Evolutionary conservation across 2,113 vertebrate genomes (phyloP).

Genomic region (Sander lucioperca): DNA sequence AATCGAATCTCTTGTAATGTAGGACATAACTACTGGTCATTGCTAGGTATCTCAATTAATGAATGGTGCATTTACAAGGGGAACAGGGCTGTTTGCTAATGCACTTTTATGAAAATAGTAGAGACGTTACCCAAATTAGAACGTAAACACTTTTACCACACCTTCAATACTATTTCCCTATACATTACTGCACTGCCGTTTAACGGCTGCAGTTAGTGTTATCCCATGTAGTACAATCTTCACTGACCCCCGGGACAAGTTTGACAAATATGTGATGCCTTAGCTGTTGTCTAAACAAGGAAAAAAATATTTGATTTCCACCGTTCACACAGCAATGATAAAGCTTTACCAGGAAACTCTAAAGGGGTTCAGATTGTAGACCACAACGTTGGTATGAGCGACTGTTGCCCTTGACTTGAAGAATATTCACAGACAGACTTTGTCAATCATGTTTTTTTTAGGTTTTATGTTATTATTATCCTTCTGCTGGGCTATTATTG

Average conservation of each 20-base stretch:
- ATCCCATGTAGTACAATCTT: constrained; percentile 11
- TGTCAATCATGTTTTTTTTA: constrained; percentile 58
- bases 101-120: constrained; percentile 61
- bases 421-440: constrained; percentile 68
- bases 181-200: constrained; percentile 27
- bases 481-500: constrained; percentile 53
- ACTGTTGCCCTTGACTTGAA: constrained; percentile 32
- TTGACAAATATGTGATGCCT: constrained; percentile 42
- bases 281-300: constrained; percentile 32
- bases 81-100: constrained; percentile 53
- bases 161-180: constrained; percentile 35
- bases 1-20: constrained; percentile 48
- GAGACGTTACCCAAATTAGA: constrained; percentile 51
- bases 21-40: constrained; percentile 58
- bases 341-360: constrained; percentile 57
- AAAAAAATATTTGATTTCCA: constrained; percentile 30
- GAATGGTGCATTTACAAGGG: constrained; percentile 78
- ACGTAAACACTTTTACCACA: constrained; percentile 43
- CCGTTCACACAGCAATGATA: constrained; percentile 56
- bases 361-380: constrained; percentile 60
- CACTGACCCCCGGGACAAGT: constrained; percentile 32
- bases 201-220: constrained; percentile 35
- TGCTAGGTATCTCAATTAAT: constrained; percentile 64
- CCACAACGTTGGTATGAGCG: constrained; percentile 26
- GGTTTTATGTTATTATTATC: constrained; percentile 35